Evolutionary conservation across 2,113 vertebrate species (phyloP).

Genomic region (Gnathonemus longibarbis): DNA sequence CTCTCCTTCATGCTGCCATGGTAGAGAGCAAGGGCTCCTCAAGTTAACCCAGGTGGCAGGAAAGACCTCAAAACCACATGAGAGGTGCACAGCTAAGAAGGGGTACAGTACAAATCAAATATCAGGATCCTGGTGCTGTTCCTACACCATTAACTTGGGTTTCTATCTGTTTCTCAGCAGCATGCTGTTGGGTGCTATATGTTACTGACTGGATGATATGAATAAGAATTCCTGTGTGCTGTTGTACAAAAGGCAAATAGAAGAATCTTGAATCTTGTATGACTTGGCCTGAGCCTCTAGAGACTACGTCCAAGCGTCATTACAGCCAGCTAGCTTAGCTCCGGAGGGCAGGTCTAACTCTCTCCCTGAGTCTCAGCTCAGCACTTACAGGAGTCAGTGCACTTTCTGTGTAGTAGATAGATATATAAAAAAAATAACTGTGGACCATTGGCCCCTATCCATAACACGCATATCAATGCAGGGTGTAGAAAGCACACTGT

Average conservation of each 20-base stretch:
- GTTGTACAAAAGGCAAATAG: not conserved
- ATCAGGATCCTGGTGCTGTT: not conserved
- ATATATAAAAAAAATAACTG: not conserved
- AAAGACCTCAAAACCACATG: not conserved
- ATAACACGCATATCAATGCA: not conserved
- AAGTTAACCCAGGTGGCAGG: constrained; percentile 5
- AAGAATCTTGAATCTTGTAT: not conserved
- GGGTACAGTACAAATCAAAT: not conserved
- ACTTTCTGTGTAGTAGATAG: not conserved
- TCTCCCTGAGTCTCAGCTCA: not conserved
- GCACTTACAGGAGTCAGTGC: not conserved
- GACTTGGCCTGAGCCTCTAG: not conserved
- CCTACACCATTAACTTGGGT: not conserved
- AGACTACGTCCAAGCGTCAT: not conserved
- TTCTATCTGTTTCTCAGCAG: not conserved
- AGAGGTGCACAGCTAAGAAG: not conserved
- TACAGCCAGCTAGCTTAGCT: not conserved
- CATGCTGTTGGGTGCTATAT: not conserved
- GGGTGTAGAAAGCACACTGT: not conserved
- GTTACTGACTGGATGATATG: not conserved
- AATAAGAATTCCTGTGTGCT: not conserved
- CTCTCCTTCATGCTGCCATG: constrained; percentile 2
- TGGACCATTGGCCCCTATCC: not conserved
- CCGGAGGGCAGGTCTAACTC: not conserved
- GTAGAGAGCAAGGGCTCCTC: constrained; percentile 8